These are phyloP conservation scores for Philotrypesis tridentata DNA, from an alignment of 1,140 invertebrate genomes.

Conservation along the genomic window DNA sequence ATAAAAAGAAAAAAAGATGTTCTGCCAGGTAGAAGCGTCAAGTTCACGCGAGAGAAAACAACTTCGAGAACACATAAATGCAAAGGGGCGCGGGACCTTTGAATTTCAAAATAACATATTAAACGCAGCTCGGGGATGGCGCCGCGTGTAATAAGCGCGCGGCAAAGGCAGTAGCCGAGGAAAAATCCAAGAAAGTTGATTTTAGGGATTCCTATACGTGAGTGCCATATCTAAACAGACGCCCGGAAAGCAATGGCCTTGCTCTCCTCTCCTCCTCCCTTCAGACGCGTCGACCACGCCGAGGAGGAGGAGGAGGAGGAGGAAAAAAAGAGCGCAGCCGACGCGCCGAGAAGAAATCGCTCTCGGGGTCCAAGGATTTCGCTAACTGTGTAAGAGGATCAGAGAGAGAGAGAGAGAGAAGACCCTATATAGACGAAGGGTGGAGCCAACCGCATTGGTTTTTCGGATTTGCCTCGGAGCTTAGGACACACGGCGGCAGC, in stretches of 20 bases:
- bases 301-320: too few species aligned
- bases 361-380: constrained; percentile 46
- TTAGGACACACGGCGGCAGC: constrained; percentile 45
- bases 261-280: neutral
- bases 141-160: too few species aligned
- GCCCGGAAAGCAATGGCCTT: neutral
- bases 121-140: neutral
- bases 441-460: constrained; percentile 54
- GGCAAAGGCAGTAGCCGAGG: constrained; percentile 8
- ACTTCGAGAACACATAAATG: neutral
- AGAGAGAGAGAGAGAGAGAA: constrained; percentile 43
- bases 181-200: constrained; percentile 42
- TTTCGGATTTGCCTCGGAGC: constrained; percentile 52
- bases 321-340: neutral
- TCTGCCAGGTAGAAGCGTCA: too few species aligned
- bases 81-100: neutral
- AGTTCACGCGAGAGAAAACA: neutral
- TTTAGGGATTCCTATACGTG: constrained; percentile 38
- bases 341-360: neutral
- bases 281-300: too few species aligned
- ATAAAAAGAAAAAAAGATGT: neutral
- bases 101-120: neutral
- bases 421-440: constrained; percentile 48
- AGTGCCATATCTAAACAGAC: constrained; percentile 37
- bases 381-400: constrained; percentile 55